Evolutionary conservation across 2,113 vertebrate species (phyloP).

Genomic region (Platysteira castanea): DNA sequence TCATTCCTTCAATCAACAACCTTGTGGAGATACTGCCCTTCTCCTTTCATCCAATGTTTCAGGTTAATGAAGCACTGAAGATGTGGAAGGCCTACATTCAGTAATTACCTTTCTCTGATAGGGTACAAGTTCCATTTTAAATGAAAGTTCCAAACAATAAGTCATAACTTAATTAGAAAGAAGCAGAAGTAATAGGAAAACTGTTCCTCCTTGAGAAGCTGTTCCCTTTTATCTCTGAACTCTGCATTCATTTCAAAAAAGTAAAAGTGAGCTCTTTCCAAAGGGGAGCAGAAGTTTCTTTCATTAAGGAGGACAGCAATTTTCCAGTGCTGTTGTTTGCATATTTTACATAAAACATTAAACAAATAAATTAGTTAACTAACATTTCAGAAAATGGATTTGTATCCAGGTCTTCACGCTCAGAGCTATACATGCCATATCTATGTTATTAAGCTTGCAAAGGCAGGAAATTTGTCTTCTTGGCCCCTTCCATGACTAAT

Average conservation of each 20-base stretch:
- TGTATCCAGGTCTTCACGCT: neutral
- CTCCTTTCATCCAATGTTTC: neutral
- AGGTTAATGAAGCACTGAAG: slow-evolving; percentile 14
- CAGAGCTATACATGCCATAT: neutral
- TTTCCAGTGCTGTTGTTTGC: neutral
- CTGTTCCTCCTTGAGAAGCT: neutral
- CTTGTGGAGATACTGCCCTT: neutral
- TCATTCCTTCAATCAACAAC: neutral
- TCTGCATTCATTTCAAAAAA: neutral
- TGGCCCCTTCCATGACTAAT: neutral
- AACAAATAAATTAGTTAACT: neutral
- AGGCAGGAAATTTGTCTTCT: neutral
- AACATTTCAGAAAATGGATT: neutral
- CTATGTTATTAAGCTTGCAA: neutral
- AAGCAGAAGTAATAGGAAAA: neutral
- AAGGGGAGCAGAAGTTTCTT: neutral
- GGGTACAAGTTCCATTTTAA: neutral
- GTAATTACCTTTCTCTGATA: slow-evolving; percentile 2
- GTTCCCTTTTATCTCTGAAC: neutral
- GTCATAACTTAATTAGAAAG: slow-evolving; percentile 5
- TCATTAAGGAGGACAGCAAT: neutral
- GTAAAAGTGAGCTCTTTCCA: neutral
- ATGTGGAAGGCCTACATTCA: neutral
- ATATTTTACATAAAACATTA: neutral
- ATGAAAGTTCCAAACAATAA: slow-evolving; percentile 14